These are phyloP conservation scores for Microcebus griseorufus DNA, from an alignment of 2,113 vertebrate species.

Conservation along the genomic window DNA sequence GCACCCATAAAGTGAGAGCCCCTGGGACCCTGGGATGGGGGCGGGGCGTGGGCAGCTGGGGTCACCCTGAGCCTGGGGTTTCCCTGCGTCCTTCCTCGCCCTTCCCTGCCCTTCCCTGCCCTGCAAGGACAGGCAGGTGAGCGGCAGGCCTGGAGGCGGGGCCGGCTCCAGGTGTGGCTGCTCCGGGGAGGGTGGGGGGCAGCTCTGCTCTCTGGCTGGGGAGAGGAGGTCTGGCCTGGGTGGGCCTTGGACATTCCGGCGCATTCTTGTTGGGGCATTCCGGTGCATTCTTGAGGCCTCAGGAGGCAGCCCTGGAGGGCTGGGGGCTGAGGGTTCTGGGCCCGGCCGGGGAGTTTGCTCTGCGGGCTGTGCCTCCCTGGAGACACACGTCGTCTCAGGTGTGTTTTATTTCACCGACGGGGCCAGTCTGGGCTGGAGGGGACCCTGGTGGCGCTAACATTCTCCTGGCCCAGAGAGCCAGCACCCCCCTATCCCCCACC, in stretches of 20 bases:
- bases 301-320: too few species aligned
- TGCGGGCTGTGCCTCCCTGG: fast-evolving
- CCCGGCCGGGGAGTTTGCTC: neutral
- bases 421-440: too few species aligned
- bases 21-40: neutral
- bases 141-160: neutral
- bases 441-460: too few species aligned
- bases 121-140: neutral
- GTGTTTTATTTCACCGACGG: too few species aligned
- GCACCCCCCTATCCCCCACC: too few species aligned
- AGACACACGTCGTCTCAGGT: too few species aligned
- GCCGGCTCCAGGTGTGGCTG: fast-evolving
- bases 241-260: neutral
- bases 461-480: fast-evolving
- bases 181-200: fast-evolving
- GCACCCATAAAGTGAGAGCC: neutral
- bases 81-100: too few species aligned
- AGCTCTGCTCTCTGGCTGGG: fast-evolving
- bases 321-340: neutral
- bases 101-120: neutral
- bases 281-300: neutral
- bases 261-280: neutral
- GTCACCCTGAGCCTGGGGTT: neutral
- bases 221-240: too few species aligned
- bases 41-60: neutral